Percentiles rank a stretch among this genome's conserved stretches.
phyloP scores from a whole-genome alignment of 2,888 invertebrate species.

The Drosophila kanekoi region DNA sequence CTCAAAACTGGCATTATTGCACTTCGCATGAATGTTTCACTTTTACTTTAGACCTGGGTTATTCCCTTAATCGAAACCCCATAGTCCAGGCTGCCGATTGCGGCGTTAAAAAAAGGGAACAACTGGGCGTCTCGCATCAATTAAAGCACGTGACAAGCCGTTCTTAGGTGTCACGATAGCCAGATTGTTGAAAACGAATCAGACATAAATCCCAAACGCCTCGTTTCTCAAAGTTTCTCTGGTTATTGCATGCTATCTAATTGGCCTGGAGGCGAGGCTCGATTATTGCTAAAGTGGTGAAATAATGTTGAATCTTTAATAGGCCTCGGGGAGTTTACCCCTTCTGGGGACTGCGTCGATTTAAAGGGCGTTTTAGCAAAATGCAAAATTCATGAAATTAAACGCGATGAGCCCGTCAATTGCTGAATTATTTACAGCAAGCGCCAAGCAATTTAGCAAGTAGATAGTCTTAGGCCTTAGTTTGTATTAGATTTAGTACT shows the following conservation, averaged over 20 bases:
- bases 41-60: conserved; percentile 65
- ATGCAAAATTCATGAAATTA: conserved; percentile 69
- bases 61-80: no score
- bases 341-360: conserved; percentile 34
- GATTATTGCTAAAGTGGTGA: conserved; percentile 49
- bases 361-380: conserved; percentile 51
- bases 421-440: conserved; percentile 59
- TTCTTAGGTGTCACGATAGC: no score
- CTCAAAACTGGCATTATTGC: conserved; percentile 36
- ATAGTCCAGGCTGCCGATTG: no score
- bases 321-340: conserved; percentile 4
- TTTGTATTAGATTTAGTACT: no score
- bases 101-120: no score
- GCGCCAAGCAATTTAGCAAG: conserved; percentile 5
- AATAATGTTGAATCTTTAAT: conserved; percentile 63
- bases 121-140: no score
- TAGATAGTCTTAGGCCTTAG: no score
- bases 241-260: conserved; percentile 72
- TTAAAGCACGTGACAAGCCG: no score
- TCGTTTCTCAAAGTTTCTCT: not conserved
- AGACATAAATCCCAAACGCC: not conserved
- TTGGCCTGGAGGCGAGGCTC: conserved; percentile 46
- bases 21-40: conserved; percentile 47
- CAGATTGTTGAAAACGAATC: not conserved
- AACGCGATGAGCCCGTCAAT: conserved; percentile 49